Percentiles rank a stretch among this genome's conserved stretches.
These are phyloP conservation scores for Diorhabda sublineata DNA, from an alignment of 1,140 invertebrate genomes.

Conservation along the genomic window DNA sequence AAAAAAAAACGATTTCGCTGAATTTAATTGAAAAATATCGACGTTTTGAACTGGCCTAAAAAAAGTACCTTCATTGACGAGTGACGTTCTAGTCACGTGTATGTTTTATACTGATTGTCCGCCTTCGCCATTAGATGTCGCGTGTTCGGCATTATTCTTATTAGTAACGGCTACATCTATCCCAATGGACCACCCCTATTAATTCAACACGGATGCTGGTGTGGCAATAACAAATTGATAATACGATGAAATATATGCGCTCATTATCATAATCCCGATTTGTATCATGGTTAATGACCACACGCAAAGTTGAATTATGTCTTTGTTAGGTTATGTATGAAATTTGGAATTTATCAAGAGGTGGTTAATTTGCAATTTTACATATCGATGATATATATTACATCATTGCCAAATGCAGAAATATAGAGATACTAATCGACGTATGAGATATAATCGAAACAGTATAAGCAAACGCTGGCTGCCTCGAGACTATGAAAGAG, in stretches of 20 bases:
- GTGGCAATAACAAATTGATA: slow-evolving; percentile 20
- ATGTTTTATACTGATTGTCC: slow-evolving; percentile 3
- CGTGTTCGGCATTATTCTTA: slow-evolving; percentile 7
- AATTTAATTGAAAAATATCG: too few relatives aligned
- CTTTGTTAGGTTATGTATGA: not conserved
- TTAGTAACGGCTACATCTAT: slow-evolving; percentile 10
- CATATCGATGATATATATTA: too few relatives aligned
- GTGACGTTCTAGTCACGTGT: not conserved
- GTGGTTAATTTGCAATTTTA: too few relatives aligned
- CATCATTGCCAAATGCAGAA: too few relatives aligned
- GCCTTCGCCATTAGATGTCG: slow-evolving; percentile 10
- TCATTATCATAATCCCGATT: slow-evolving; percentile 16
- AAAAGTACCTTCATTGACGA: too few relatives aligned
- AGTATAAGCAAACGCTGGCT: too few relatives aligned
- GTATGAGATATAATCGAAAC: too few relatives aligned
- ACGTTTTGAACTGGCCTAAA: too few relatives aligned
- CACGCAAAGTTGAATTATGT: slow-evolving; percentile 17
- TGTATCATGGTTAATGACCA: slow-evolving; percentile 11
- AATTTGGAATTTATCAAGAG: not conserved
- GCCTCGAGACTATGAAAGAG: too few relatives aligned
- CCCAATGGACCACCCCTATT: slow-evolving; percentile 13
- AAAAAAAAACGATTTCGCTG: too few relatives aligned
- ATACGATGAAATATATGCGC: slow-evolving; percentile 15
- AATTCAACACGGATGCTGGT: slow-evolving; percentile 15
- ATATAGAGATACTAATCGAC: too few relatives aligned